Base-by-base conservation (phyloP, 2,888 invertebrate genomes). In the Lacanobia oleracea region DNA sequence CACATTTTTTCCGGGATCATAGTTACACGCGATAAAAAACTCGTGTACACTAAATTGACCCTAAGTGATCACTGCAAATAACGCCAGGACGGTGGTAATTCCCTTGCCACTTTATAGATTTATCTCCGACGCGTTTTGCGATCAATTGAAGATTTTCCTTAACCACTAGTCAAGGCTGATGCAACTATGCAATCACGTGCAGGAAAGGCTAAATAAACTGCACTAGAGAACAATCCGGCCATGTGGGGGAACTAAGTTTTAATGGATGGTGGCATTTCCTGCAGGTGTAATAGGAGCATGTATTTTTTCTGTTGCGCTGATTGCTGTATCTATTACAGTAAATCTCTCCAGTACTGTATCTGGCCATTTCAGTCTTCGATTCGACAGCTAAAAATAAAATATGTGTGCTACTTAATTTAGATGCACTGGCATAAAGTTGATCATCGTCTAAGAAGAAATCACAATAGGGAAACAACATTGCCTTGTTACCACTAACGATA, bases 91-190 rank as follows among this genome's bases (percentile, higher is more conserved):
- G 60, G 67, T 57, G 67, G 72, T 70, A 69, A 77, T 81, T 71
- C 67, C 84, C 57, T 18, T 27, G 18, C 45, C 71, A 69, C 53
- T 71, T 66, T 33, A 63, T 56, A 63, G 71, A 72, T 72, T 77
- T 76, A 69, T 59, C 70, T 54, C 27, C 61, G 70, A 62, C 63
- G 56, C 62, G 65, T 60, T 70, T 61, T 23, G 59, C 65, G 53
- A 83, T 82, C 71, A 81, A 79, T 82, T 83, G 79, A 81, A 79
- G 78, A 83, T 85, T 87, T 86, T 87, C 87, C 88, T 87, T 82
- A 83, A 84, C 75, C 40, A 67, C 54, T 53, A 18, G n/a, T 63
- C 88, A 87, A 86, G 88, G 87, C 53, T 77, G 75, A 68, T 79
- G 71, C 76, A 79, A 74, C 67, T 76, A 70, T 61, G 69, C 72